phyloP scores from a whole-genome alignment of 2,797 vertebrate species.

The Pipistrellus kuhlii region DNA sequence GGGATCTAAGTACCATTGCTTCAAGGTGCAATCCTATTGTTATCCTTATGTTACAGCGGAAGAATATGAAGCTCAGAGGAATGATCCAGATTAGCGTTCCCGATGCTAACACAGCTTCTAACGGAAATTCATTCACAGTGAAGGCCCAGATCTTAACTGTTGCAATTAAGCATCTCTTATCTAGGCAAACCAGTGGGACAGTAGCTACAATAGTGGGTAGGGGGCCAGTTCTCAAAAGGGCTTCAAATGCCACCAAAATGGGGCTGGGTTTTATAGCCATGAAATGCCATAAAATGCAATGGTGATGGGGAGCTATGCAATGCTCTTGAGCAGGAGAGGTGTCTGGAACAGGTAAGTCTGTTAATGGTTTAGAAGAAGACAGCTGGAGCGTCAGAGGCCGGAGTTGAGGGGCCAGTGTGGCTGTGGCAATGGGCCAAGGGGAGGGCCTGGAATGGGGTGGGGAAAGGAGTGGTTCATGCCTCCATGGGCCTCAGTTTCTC shows the following conservation, averaged over 20 bases:
- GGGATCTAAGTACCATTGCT: background rate
- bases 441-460: background rate
- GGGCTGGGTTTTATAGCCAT: background rate
- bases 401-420: background rate
- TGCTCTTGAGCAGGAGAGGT: background rate
- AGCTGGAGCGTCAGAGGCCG: background rate
- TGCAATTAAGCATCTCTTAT: background rate
- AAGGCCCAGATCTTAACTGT: background rate
- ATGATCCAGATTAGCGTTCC: background rate
- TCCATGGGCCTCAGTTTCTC: background rate
- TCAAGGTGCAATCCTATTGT: background rate
- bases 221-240: background rate
- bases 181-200: background rate
- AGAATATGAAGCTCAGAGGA: background rate
- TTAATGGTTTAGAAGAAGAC: background rate
- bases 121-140: background rate
- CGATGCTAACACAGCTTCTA: background rate
- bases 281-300: background rate
- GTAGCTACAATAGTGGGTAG: background rate
- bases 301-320: background rate
- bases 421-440: background rate
- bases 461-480: no score
- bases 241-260: background rate
- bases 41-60: background rate
- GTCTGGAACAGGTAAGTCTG: background rate